A percentile compares a stretch with the other conserved stretches of the same genome.
These are phyloP conservation scores for Drosophila tripunctata DNA, from an alignment of 2,888 invertebrate genomes.

Conservation along the genomic window DNA sequence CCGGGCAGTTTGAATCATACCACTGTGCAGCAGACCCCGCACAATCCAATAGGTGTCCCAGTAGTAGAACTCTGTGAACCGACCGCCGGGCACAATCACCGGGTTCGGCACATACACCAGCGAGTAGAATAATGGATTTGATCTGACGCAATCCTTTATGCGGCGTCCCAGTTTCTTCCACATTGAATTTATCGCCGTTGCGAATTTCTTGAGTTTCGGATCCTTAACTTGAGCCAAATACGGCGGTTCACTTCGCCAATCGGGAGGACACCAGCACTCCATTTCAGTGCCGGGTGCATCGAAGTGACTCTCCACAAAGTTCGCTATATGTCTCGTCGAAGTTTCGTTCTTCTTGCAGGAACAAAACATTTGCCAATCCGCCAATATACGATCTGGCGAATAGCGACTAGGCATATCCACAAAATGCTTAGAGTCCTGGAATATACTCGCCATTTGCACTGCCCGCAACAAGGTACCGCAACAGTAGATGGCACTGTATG, in stretches of 20 bases:
- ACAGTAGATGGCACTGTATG: conserved; percentile 91
- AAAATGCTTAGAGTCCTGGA: conserved; percentile 93
- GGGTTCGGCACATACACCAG: conserved; percentile 93
- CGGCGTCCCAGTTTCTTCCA: conserved; percentile 91
- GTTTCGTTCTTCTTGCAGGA: conserved; percentile 56
- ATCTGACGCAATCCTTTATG: conserved; percentile 89
- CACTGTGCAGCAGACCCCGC: conserved; percentile 92
- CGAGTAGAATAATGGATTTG: conserved; percentile 90
- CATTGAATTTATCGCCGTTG: conserved; percentile 87
- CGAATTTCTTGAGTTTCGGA: conserved; percentile 89
- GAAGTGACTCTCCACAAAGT: conserved; percentile 61
- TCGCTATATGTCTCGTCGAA: conserved; percentile 38
- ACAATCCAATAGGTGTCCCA: conserved; percentile 99
- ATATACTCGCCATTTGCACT: conserved; percentile 92
- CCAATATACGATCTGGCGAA: conserved; percentile 87
- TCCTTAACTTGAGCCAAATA: conserved; percentile 89
- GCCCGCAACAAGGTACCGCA: conserved; percentile 91
- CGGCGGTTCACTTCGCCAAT: conserved; percentile 51
- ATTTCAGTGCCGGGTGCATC: conserved; percentile 43
- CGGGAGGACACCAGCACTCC: conserved; percentile 43
- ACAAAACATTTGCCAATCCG: conserved; percentile 86
- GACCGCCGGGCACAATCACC: conserved; percentile 94
- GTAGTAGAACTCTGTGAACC: conserved; percentile 95
- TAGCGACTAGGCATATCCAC: conserved; percentile 93
- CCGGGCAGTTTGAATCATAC: conserved; percentile 91